These are phyloP conservation scores for Syrmaticus mikado DNA, from an alignment of 2,113 vertebrate genomes.

Conservation along the genomic window DNA sequence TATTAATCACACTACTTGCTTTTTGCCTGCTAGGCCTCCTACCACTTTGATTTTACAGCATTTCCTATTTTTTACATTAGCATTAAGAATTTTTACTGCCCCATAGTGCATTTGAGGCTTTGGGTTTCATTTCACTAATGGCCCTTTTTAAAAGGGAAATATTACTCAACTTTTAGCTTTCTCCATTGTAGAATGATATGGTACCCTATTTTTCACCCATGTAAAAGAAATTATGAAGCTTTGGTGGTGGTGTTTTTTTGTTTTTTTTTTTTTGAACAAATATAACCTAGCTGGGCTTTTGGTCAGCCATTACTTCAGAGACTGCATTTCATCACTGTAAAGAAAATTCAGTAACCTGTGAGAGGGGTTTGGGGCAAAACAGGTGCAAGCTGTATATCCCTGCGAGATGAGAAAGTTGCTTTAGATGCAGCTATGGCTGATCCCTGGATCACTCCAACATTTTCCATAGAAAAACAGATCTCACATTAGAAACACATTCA, in stretches of 20 bases:
- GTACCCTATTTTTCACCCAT: background rate
- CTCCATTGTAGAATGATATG: background rate
- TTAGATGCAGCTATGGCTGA: background rate
- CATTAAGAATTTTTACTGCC: background rate
- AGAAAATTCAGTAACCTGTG: background rate
- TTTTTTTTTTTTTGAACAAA: background rate
- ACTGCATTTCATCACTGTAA: background rate
- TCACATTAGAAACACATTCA: background rate
- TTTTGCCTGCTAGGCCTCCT: background rate
- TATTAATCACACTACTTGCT: background rate
- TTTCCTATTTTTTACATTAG: constrained; percentile 19
- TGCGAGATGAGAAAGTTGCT: background rate
- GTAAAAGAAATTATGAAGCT: background rate
- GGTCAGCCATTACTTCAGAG: background rate
- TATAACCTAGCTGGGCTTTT: background rate
- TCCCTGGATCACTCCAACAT: background rate
- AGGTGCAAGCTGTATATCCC: background rate
- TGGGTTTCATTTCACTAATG: background rate
- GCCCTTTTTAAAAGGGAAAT: background rate
- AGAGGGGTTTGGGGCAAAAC: background rate
- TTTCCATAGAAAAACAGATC: background rate
- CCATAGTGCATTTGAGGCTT: background rate
- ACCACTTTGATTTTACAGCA: background rate
- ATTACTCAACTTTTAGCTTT: background rate
- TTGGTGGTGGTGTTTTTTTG: background rate